A percentile compares a stretch with the other conserved stretches of the same genome.
Conservation (phyloP, 2,113 vertebrate species). For the Galeopterus variegatus region DNA sequence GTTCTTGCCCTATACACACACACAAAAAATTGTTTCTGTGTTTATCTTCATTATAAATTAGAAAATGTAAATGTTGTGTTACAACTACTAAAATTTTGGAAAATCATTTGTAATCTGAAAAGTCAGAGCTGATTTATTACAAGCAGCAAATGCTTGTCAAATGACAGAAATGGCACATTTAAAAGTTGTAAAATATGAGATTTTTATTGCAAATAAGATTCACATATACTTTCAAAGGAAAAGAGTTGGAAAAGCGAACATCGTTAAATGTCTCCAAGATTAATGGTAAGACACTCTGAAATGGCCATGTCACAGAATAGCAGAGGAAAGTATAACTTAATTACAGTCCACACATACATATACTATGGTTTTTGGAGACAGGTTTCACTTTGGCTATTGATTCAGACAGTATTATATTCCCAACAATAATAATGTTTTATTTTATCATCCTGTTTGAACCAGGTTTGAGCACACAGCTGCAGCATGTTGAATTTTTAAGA, state of each 20-base stretch:
- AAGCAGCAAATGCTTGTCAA: not conserved
- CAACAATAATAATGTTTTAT: slow-evolving; percentile 56
- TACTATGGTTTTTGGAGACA: slow-evolving; percentile 5
- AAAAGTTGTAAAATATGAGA: slow-evolving; percentile 20
- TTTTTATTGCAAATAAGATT: slow-evolving; percentile 59
- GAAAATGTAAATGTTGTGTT: not conserved
- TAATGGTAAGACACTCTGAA: slow-evolving; percentile 33
- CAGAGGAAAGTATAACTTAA: not conserved
- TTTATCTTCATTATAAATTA: not conserved
- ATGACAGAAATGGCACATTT: slow-evolving; percentile 39
- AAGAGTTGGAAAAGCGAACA: slow-evolving; percentile 29
- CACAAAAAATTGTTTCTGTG: not conserved
- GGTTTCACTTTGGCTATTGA: slow-evolving; percentile 59
- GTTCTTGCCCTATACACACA: not conserved
- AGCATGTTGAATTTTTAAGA: slow-evolving; percentile 64
- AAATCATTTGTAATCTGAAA: slow-evolving; percentile 8
- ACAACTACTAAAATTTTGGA: slow-evolving; percentile 24
- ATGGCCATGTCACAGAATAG: not conserved
- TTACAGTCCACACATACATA: not conserved
- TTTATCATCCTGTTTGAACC: slow-evolving; percentile 65
- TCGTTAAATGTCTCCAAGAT: slow-evolving; percentile 37
- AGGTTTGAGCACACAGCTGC: slow-evolving; percentile 49
- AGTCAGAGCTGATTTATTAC: slow-evolving; percentile 58
- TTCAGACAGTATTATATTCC: slow-evolving; percentile 48
- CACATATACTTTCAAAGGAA: slow-evolving; percentile 46